Evolutionary conservation across 2,113 vertebrate species (phyloP).

Genomic region (Stegastes partitus): DNA sequence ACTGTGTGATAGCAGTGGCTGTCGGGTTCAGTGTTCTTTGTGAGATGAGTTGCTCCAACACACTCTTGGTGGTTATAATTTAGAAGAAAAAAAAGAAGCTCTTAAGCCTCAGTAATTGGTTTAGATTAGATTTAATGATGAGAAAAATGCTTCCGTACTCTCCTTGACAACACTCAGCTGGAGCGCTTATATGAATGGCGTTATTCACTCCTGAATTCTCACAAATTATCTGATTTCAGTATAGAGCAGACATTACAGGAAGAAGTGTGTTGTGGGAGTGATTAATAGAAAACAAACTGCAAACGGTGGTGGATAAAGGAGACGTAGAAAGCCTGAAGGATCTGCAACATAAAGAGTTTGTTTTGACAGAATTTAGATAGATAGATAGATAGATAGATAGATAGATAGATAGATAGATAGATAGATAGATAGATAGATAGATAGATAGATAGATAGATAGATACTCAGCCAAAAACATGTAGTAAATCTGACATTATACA

Average conservation of each 20-base stretch:
- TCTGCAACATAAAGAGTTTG: neutral
- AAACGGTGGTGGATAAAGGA: neutral
- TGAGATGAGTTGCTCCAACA: constrained; percentile 14
- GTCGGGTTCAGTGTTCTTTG: constrained; percentile 57
- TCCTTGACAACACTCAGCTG: neutral
- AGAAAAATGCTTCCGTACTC: constrained; percentile 1
- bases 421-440: too few species aligned
- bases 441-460: too few species aligned
- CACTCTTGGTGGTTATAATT: neutral
- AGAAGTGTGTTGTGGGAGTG: neutral
- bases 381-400: too few species aligned
- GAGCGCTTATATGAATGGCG: neutral
- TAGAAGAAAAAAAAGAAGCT: neutral
- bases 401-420: too few species aligned
- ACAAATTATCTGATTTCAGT: neutral
- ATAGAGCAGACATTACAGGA: too few species aligned
- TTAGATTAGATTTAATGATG: constrained; percentile 20
- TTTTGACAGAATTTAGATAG: neutral
- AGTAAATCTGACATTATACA: neutral
- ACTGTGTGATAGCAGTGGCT: constrained; percentile 48
- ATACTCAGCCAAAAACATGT: neutral
- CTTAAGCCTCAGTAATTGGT: constrained; percentile 1
- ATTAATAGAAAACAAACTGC: neutral
- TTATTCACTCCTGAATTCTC: neutral
- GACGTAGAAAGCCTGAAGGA: too few species aligned